Conservation (phyloP, 1,140 invertebrate genomes). For the Marisa cornuarietis region DNA sequence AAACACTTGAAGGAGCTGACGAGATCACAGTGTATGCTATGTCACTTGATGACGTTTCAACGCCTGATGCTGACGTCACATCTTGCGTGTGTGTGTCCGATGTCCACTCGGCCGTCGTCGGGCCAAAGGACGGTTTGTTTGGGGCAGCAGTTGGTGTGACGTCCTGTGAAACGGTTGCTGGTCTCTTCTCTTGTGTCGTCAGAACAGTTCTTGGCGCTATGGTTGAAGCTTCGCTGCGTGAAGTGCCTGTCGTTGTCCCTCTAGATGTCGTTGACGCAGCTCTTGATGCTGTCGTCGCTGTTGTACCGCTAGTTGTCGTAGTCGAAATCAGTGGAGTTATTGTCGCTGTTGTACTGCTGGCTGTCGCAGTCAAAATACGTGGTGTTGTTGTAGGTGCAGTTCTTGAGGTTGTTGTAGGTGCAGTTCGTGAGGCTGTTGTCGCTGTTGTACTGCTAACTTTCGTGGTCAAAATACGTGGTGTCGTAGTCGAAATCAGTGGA, state of each 20-base stretch:
- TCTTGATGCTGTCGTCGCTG: constrained; percentile 6
- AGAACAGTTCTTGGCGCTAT: neutral
- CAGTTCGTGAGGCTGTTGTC: neutral
- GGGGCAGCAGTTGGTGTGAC: neutral
- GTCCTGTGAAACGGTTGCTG: neutral
- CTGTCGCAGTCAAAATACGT: constrained; percentile 8
- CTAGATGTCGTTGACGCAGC: constrained; percentile 16
- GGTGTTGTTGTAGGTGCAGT: neutral
- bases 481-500: neutral
- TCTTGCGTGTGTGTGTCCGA: too few relatives aligned
- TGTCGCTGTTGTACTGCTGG: constrained; percentile 6
- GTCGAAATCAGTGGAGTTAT: neutral
- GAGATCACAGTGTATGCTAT: too few relatives aligned
- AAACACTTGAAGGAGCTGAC: too few relatives aligned
- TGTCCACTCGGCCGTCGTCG: too few relatives aligned
- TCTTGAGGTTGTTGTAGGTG: neutral
- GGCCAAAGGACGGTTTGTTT: too few relatives aligned
- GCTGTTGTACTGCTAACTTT: neutral
- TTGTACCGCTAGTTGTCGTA: constrained; percentile 26
- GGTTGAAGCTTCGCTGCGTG: constrained; percentile 6
- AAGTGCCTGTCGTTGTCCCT: constrained; percentile 10
- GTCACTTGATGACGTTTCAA: too few relatives aligned
- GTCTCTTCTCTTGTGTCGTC: neutral
- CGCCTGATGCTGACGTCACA: too few relatives aligned
- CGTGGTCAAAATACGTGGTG: neutral